Percentiles rank a stretch among this genome's conserved stretches.
phyloP scores from a whole-genome alignment of 2,113 vertebrate species.

The Pterocles burchelli region DNA sequence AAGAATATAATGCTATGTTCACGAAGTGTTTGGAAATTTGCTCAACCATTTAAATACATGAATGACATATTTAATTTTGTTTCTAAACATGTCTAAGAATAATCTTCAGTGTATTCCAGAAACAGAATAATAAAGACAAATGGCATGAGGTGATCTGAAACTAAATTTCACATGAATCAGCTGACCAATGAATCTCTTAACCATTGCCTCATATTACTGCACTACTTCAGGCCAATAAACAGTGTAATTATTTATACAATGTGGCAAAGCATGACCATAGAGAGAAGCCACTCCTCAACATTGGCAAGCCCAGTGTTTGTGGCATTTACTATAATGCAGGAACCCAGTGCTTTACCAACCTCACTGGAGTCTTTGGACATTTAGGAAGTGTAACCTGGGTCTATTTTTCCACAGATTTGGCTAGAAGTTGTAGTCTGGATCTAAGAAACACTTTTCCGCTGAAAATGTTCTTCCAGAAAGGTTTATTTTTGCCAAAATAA shows the following conservation, averaged over 20 bases:
- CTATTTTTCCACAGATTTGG: background rate
- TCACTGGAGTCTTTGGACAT: background rate
- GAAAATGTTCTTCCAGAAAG: slow-evolving; percentile 22
- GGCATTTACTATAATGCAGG: background rate
- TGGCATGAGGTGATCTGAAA: background rate
- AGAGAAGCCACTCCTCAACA: background rate
- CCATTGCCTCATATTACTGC: background rate
- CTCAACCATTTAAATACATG: background rate
- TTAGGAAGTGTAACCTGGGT: background rate
- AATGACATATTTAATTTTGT: background rate
- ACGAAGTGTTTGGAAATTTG: background rate
- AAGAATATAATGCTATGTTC: background rate
- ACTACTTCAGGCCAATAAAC: background rate
- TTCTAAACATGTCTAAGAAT: background rate
- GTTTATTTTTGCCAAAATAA: slow-evolving; percentile 36
- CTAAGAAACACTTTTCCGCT: background rate
- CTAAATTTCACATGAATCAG: background rate
- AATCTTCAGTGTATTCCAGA: background rate
- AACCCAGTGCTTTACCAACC: background rate
- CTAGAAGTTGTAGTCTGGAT: background rate
- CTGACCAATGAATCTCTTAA: background rate
- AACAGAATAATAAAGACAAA: background rate
- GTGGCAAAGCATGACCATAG: background rate
- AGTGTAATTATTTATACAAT: background rate
- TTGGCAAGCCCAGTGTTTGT: background rate